phyloP scores from a whole-genome alignment of 2,888 invertebrate species.

The Diplazon laetatorius region DNA sequence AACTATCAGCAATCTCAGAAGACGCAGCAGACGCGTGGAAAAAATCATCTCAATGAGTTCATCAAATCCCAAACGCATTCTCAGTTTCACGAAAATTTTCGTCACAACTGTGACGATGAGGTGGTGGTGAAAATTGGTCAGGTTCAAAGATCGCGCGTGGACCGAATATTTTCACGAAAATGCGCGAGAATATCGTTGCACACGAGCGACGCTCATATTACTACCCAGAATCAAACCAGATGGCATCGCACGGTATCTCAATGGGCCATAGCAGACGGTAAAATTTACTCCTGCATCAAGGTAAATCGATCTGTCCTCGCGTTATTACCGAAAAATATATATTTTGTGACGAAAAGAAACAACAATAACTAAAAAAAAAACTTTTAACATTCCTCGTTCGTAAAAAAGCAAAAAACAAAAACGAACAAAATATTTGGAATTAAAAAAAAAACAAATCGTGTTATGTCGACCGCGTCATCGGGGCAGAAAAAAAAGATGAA shows the following conservation, averaged over 20 bases:
- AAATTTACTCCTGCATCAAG: constrained; percentile 67
- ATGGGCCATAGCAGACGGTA: constrained; percentile 70
- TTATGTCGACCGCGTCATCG: no score
- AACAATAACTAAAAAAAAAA: no score
- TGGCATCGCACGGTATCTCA: constrained; percentile 67
- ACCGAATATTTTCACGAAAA: background rate
- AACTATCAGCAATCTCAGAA: no score
- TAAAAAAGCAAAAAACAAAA: no score
- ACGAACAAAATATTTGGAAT: no score
- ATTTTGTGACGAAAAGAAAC: background rate
- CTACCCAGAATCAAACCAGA: constrained; percentile 60
- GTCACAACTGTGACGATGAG: no score
- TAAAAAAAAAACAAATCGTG: no score
- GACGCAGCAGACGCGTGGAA: no score
- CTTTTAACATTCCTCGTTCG: background rate
- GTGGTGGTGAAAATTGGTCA: no score
- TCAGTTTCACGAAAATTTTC: background rate
- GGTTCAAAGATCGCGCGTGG: constrained; percentile 11
- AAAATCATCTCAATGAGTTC: no score
- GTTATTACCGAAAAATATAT: constrained; percentile 58
- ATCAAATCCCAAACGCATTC: no score
- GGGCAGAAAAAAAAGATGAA: no score
- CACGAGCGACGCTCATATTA: constrained; percentile 36
- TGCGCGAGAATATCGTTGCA: constrained; percentile 20
- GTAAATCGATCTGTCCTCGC: constrained; percentile 63